Conservation (phyloP, 2,113 vertebrate species). For the Piprites chloris region DNA sequence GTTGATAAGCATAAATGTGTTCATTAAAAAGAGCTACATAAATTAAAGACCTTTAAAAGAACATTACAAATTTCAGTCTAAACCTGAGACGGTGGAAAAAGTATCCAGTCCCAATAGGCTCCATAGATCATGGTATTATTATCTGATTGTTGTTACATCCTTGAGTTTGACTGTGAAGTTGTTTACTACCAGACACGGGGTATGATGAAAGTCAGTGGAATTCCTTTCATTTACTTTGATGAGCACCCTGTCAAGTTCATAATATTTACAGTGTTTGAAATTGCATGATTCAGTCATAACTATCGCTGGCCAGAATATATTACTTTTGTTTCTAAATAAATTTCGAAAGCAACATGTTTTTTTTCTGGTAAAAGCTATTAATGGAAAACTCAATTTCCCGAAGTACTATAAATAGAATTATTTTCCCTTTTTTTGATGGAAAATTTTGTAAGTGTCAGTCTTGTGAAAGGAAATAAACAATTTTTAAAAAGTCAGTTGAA, state of each 20-base stretch:
- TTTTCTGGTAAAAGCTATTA: background rate
- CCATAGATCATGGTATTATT: background rate
- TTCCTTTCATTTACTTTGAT: background rate
- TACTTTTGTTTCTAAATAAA: background rate
- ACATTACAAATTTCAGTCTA: background rate
- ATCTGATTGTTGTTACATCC: background rate
- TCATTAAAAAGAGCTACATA: background rate
- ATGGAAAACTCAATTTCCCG: background rate
- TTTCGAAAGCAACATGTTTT: background rate
- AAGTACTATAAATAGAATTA: background rate
- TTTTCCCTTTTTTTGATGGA: background rate
- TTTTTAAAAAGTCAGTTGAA: background rate
- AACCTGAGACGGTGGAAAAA: background rate
- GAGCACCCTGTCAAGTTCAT: background rate
- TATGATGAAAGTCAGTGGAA: background rate
- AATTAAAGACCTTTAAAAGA: background rate
- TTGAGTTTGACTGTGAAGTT: background rate
- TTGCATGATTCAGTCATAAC: background rate
- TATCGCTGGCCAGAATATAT: background rate
- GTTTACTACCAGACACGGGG: background rate
- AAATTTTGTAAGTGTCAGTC: background rate
- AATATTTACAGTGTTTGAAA: background rate
- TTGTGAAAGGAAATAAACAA: accelerated
- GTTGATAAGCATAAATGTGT: background rate
- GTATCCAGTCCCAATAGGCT: background rate